A percentile compares a stretch with the other conserved stretches of the same genome.
phyloP scores from a whole-genome alignment of 1,140 invertebrate species.

The Drosophila punjabiensis region DNA sequence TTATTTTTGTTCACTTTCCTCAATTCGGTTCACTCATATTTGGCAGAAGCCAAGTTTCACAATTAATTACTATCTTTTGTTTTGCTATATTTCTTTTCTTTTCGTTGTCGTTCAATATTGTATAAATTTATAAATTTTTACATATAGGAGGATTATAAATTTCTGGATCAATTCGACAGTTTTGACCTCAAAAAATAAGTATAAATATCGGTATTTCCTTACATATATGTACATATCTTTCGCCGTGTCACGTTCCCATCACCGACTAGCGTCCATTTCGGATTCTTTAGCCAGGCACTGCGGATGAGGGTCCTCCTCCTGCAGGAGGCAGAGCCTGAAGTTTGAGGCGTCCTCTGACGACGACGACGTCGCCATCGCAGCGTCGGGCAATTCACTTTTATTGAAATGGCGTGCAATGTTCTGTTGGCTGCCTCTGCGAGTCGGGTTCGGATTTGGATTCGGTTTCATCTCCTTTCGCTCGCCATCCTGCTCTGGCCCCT shows the following conservation, averaged over 20 bases:
- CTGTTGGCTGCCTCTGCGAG: slow-evolving; percentile 56
- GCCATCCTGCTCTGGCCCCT: slow-evolving; percentile 41
- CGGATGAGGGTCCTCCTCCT: slow-evolving; percentile 36
- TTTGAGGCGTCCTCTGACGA: slow-evolving; percentile 61
- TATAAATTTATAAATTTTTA: too few relatives aligned
- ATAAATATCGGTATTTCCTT: neutral
- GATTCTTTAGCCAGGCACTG: slow-evolving; percentile 53
- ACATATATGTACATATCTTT: neutral
- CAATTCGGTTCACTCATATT: too few relatives aligned
- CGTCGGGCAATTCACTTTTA: slow-evolving; percentile 84
- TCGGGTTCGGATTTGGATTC: slow-evolving; percentile 59
- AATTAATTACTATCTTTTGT: too few relatives aligned
- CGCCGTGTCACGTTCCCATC: slow-evolving; percentile 37
- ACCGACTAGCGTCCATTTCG: slow-evolving; percentile 50
- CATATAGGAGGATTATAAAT: too few relatives aligned
- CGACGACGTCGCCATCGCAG: slow-evolving; percentile 41
- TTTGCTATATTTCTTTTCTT: too few relatives aligned
- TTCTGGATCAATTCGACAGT: too few relatives aligned
- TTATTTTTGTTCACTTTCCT: too few relatives aligned
- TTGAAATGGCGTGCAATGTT: slow-evolving; percentile 84
- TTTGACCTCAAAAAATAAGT: neutral
- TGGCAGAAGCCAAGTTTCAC: too few relatives aligned
- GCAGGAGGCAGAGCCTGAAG: slow-evolving; percentile 60
- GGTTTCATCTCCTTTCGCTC: slow-evolving; percentile 47
- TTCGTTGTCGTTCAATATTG: too few relatives aligned